phyloP scores from a whole-genome alignment of 2,797 vertebrate species.

The Falco concolor region DNA sequence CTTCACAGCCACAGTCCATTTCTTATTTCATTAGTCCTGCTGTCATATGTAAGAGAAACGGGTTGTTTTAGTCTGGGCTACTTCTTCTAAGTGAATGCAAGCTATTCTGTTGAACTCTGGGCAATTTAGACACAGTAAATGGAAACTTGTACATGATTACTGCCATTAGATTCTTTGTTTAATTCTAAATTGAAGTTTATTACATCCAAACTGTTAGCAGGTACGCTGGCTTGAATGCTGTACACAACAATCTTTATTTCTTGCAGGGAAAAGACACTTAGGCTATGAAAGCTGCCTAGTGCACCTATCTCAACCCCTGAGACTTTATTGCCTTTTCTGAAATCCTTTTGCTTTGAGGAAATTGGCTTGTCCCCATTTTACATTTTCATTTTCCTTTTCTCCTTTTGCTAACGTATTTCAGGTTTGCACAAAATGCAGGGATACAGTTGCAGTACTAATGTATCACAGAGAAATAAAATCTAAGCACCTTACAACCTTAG shows the following conservation, averaged over 20 bases:
- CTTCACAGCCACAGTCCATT: neutral
- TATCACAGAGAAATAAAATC: neutral
- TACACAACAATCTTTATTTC: neutral
- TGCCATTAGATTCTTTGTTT: slow-evolving; percentile 44
- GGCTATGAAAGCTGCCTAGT: neutral
- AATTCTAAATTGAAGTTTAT: slow-evolving; percentile 53
- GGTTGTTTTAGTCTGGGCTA: neutral
- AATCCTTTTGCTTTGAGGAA: neutral
- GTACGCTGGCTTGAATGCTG: neutral
- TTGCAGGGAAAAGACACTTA: neutral
- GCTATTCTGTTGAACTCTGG: slow-evolving; percentile 21
- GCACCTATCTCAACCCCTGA: neutral
- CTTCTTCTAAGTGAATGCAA: slow-evolving; percentile 13
- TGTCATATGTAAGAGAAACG: neutral
- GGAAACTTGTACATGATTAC: slow-evolving; percentile 33
- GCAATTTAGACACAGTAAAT: slow-evolving; percentile 53
- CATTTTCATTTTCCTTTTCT: neutral
- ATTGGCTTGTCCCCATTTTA: neutral
- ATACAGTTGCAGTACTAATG: neutral
- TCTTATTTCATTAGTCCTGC: slow-evolving; percentile 38
- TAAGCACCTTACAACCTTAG: neutral
- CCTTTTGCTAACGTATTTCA: neutral
- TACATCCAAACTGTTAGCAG: slow-evolving; percentile 34
- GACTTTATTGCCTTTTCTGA: neutral
- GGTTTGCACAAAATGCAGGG: neutral